Evolutionary conservation across 2,888 invertebrate genomes (phyloP).

Genomic region (Hydroisotoma schaefferi): DNA sequence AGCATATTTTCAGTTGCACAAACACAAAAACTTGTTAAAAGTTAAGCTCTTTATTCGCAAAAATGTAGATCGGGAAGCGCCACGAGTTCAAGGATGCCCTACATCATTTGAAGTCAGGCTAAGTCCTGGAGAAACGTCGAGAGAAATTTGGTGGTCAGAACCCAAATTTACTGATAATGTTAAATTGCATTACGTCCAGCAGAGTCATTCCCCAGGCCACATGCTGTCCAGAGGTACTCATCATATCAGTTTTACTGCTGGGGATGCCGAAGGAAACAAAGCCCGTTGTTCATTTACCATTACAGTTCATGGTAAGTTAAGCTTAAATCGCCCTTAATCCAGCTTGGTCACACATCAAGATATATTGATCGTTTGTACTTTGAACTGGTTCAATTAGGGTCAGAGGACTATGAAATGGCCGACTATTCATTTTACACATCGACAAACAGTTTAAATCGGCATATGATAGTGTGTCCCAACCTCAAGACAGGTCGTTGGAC

Average conservation of each 20-base stretch:
- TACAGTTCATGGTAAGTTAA: conserved; percentile 58
- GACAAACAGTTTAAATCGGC: conserved; percentile 33
- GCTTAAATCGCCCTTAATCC: neutral
- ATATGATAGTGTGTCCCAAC: conserved; percentile 49
- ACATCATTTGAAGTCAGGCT: conserved; percentile 61
- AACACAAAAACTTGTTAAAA: conserved; percentile 3
- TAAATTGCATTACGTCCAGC: conserved; percentile 57
- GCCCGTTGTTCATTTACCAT: conserved; percentile 64
- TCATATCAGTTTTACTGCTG: conserved; percentile 63
- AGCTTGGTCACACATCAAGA: neutral
- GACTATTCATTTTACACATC: conserved; percentile 45
- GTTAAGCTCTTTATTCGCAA: neutral
- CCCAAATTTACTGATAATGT: conserved; percentile 63
- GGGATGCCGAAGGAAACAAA: conserved; percentile 62
- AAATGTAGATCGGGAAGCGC: conserved; percentile 57
- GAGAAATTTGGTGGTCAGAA: conserved; percentile 63
- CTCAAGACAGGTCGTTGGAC: conserved; percentile 48
- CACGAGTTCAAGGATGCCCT: conserved; percentile 61
- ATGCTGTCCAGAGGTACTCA: conserved; percentile 61
- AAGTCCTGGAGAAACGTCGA: conserved; percentile 57
- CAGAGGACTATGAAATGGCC: conserved; percentile 48
- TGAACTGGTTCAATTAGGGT: conserved; percentile 32
- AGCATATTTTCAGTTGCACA: no score
- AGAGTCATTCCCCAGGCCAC: conserved; percentile 57
- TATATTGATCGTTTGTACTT: neutral